Evolutionary conservation across 2,797 vertebrate species (phyloP), one percentile per base, ranked within the genome.

Genomic region (Schizopygopsis malacanthus): DNA sequence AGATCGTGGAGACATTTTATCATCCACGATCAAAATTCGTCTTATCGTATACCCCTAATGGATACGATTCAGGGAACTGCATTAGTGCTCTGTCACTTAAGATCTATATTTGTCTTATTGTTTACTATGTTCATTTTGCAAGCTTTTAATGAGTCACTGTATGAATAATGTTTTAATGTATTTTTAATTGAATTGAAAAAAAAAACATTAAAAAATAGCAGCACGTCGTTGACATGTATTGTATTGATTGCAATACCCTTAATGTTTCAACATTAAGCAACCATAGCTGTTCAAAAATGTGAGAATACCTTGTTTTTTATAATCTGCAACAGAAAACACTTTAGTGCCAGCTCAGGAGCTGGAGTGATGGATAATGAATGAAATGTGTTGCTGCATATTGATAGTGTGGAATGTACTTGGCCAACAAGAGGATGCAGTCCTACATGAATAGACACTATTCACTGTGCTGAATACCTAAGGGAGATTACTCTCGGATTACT

Each of bases 371-470:
- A 52, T 61, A 70, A 43, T 45, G 70, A 73, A 28, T 43, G 33
- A 56, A 56, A 77, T 56, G 37, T 82, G 69, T 37, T 11, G 52
- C 56, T 63, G 33, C 22, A 79, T 80, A 86, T 72, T 69, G 59
- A 69, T 85, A 11, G 41, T 82, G 75, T 79, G 79, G 28, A 76
- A 85, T 85, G 81, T 54, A 25, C 63, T 82, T 82, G 37, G 33
- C 72, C 47, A 16, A 37, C 28, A 22, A 25, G 45, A 63, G 52
- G 71, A 63, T 79, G 52, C 83, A 70, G 47, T 56, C 78, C 25
- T 41, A 5, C 71, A 4, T 73, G 65, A n/a, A 43, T 39, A 28
- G 59, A 20, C 43, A 11, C 18, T 12, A 41, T 52, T 70, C 28
- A 78, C 39, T 61, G 28, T 75, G 77, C 61, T 77, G 12, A 63